Base-by-base conservation (phyloP, 2,888 invertebrate genomes). In the Caenorhabditis japonica region DNA sequence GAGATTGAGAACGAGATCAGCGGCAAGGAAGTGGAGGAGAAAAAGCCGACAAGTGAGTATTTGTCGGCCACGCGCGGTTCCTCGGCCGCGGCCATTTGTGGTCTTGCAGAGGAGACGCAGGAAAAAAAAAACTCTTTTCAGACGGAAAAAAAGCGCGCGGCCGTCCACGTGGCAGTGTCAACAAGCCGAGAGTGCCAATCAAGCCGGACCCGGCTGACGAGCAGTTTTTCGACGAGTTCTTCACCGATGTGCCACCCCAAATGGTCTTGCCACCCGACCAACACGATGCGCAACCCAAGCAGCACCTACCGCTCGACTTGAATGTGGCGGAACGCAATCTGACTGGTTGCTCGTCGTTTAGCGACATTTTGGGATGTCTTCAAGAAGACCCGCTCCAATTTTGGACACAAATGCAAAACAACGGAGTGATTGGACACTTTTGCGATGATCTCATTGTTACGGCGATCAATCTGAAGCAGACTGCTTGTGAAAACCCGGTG, bases 401-500 rank as follows among this genome's bases (percentile, higher is more conserved):
- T 23, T 74, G 74, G 74, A 41, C 51, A 2, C 74, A 74, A 61
- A 69, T 74, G 74, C 69, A 68, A 17, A 13, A 43, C 13, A 41
- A 59, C 5, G 69, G 62, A 21, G 69, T 74, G 5, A 74, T 74
- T 39, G 17, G 43, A 10, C 62, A 68, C 33, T 74, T 74, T 23
- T 62, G 61, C 34, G 74, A 74, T 30, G 74, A 74, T 27, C 56
- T 74, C n/a, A 69, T 74, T 13, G 38, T 59, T 17, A 53, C 56
- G 34, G 69, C 69, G 3, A 62, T 74, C 55, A 69, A 59, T 25
- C 27, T 74, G 34, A 74, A 74, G 43, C 68, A 69, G 19, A 23
- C 46, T 4, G 53, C 52, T 4, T 17, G 62, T 17, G 53, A 61
- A 13, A 30, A 47, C 7, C 19, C 55, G 17, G 30, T 73, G 17